Evolutionary conservation across 2,113 vertebrate species (phyloP).

Genomic region (Heterocephalus glaber): DNA sequence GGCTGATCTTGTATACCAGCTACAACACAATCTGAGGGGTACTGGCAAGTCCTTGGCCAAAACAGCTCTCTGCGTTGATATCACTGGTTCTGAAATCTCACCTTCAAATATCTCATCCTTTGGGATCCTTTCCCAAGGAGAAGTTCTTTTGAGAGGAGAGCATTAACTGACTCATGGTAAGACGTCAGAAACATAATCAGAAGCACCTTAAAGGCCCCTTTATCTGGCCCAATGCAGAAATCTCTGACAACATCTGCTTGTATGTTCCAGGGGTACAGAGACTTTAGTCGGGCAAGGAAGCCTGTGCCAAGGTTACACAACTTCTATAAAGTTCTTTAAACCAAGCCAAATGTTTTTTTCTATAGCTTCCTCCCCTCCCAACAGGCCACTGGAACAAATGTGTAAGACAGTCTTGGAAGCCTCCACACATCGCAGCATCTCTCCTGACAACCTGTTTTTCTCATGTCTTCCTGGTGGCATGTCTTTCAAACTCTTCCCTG

Average conservation of each 20-base stretch:
- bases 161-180: not conserved
- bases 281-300: not conserved
- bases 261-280: not conserved
- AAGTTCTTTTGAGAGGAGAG: not conserved
- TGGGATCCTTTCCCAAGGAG: not conserved
- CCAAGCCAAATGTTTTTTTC: not conserved
- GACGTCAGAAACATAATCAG: not conserved
- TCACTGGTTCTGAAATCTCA: not conserved
- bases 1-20: not conserved
- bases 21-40: not conserved
- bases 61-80: not conserved
- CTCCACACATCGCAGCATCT: not conserved
- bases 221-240: not conserved
- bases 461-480: not conserved
- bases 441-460: not conserved
- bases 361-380: not conserved
- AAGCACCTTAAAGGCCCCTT: not conserved
- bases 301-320: not conserved
- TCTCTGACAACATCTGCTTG: not conserved
- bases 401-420: not conserved
- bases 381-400: not conserved
- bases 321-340: constrained; percentile 11
- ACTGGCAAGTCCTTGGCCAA: not conserved
- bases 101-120: not conserved
- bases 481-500: not conserved